These are phyloP conservation scores for Uria aalge DNA, from an alignment of 2,113 vertebrate species.

Conservation along the genomic window DNA sequence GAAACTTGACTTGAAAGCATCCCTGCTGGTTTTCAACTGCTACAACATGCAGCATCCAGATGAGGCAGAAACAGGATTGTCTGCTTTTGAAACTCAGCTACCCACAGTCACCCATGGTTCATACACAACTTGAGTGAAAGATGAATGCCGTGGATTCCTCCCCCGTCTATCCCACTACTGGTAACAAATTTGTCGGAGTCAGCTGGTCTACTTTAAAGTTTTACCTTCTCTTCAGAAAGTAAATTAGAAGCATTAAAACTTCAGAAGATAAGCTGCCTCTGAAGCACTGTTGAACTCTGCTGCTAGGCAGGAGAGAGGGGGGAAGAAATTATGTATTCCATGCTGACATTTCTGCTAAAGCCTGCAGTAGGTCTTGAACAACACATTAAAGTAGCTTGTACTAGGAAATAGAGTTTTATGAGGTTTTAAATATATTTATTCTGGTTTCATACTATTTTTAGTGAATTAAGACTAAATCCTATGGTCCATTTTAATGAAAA, in stretches of 20 bases:
- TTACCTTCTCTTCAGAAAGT: constrained; percentile 60
- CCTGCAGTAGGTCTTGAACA: background rate
- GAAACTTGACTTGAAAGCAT: constrained; percentile 29
- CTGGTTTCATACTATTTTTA: background rate
- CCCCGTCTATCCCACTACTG: background rate
- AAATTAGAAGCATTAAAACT: constrained; percentile 64
- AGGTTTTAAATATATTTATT: background rate
- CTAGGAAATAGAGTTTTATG: background rate
- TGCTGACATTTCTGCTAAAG: constrained; percentile 3
- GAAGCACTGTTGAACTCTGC: constrained; percentile 55
- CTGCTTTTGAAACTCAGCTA: constrained; percentile 15
- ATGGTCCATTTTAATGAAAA: background rate
- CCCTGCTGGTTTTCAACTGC: constrained; percentile 3
- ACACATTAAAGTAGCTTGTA: background rate
- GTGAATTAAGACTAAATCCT: background rate
- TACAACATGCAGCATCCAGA: background rate
- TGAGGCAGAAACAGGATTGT: constrained; percentile 11
- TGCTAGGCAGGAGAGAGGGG: background rate
- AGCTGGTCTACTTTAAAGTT: constrained; percentile 51
- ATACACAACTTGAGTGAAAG: constrained; percentile 17
- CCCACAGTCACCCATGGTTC: background rate
- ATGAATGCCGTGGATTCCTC: background rate
- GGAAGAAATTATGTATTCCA: background rate
- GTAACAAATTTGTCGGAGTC: background rate
- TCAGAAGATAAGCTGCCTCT: constrained; percentile 40